Percentiles rank a stretch among this genome's conserved stretches.
These are phyloP conservation scores for Dasypus novemcinctus DNA, from an alignment of 2,113 vertebrate species.

Conservation along the genomic window DNA sequence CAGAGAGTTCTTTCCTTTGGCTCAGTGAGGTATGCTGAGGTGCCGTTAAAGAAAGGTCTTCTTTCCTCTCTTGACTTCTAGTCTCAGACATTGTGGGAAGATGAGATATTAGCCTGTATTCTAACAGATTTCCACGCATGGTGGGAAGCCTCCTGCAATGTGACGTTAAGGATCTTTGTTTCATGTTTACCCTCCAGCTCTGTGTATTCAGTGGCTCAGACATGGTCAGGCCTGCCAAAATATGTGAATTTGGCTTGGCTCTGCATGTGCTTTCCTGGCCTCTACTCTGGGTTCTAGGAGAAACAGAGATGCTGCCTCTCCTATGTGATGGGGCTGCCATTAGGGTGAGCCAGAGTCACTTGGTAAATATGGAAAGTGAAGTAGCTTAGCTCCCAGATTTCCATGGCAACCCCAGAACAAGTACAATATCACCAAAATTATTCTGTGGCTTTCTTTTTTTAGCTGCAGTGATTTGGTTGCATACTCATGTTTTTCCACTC, in stretches of 20 bases:
- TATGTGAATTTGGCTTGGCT: slow-evolving; percentile 50
- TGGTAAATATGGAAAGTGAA: slow-evolving; percentile 70
- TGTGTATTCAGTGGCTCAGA: slow-evolving; percentile 1
- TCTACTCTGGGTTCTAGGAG: slow-evolving; percentile 39
- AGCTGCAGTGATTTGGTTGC: slow-evolving; percentile 69
- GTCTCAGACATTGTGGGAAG: not conserved
- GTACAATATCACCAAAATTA: slow-evolving; percentile 75
- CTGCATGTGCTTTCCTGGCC: not conserved
- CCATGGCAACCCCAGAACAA: slow-evolving; percentile 77
- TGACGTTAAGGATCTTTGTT: not conserved
- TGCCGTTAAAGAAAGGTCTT: not conserved
- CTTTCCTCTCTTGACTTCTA: not conserved
- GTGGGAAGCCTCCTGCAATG: not conserved
- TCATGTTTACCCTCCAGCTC: slow-evolving; percentile 8
- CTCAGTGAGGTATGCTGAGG: not conserved
- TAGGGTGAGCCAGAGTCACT: slow-evolving; percentile 49
- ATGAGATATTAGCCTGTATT: not conserved
- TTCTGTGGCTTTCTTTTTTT: slow-evolving; percentile 73
- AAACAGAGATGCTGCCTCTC: slow-evolving; percentile 57
- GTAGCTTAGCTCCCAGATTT: slow-evolving; percentile 68
- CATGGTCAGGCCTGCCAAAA: slow-evolving; percentile 50
- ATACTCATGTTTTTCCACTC: slow-evolving; percentile 67
- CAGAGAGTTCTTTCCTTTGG: not conserved
- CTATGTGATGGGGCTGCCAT: slow-evolving; percentile 11
- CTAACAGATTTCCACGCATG: not conserved